Evolutionary conservation across 2,797 vertebrate species (phyloP).

Genomic region (Acanthurus leucopareius): DNA sequence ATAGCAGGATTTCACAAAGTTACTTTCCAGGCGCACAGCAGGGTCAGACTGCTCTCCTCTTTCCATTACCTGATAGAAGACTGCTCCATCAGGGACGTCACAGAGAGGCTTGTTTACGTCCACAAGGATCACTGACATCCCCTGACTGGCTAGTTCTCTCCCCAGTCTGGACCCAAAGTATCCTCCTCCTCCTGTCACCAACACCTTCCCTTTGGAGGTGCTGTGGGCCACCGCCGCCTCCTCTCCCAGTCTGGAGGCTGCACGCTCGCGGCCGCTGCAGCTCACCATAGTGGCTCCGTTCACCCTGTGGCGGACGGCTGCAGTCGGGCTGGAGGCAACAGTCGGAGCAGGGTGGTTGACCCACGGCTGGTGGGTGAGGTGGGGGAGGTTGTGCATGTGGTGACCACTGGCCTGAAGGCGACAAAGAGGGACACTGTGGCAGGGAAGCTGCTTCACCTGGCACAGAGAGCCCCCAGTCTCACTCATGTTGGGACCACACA

Average conservation of each 20-base stretch:
- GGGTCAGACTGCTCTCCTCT: not conserved
- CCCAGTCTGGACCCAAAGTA: constrained; percentile 93
- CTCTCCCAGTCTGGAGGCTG: constrained; percentile 50
- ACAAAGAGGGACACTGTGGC: constrained; percentile 54
- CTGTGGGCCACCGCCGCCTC: constrained; percentile 26
- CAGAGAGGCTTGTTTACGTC: constrained; percentile 87
- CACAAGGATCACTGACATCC: constrained; percentile 88
- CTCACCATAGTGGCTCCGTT: constrained; percentile 61
- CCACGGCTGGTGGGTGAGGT: constrained; percentile 62
- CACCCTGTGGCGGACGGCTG: constrained; percentile 62
- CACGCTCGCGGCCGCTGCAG: constrained; percentile 66
- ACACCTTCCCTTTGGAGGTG: constrained; percentile 74
- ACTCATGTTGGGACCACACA: constrained; percentile 80
- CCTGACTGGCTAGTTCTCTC: constrained; percentile 85
- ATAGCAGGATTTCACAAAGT: constrained; percentile 3
- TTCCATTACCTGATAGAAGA: constrained; percentile 89
- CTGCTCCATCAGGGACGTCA: constrained; percentile 84
- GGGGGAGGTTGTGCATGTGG: constrained; percentile 46
- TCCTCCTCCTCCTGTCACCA: constrained; percentile 94
- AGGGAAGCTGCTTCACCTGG: constrained; percentile 72
- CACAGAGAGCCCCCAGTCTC: constrained; percentile 70
- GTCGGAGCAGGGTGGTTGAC: constrained; percentile 35
- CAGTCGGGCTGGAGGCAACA: not conserved
- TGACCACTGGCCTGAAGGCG: constrained; percentile 68
- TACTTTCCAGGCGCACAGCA: not conserved